Base-by-base conservation (phyloP, 2,888 invertebrate genomes). In the Amphiduros pacificus region DNA sequence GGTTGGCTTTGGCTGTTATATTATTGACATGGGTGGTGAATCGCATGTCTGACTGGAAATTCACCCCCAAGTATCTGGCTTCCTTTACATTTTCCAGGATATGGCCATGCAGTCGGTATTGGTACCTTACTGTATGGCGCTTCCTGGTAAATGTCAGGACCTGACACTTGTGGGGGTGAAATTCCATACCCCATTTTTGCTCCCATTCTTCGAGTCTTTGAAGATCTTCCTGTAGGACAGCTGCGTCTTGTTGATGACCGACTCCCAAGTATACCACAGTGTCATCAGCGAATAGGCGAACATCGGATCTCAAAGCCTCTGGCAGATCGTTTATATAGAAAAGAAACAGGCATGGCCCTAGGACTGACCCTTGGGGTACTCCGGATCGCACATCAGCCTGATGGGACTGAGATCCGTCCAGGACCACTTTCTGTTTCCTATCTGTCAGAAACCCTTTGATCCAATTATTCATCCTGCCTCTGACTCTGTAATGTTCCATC, bases 121-220 rank as follows among this genome's bases (percentile, higher is more conserved):
- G 20, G 9, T n/a, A 44, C 5, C 6, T 44, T 6, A 44, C 22
- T 4, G n/a, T 44, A 4, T 44, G n/a, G n/a, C 44, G n/a, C 22
- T 44, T 44, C n/a, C 44, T 44, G 5, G 9, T 44, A 22, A 44
- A 6, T n/a, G n/a, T 44, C n/a, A 44, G 4, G 44, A 22, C 22
- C 5, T 20, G 22, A 44, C 44, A 44, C n/a, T 44, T 44, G 6
- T 6, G 22, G 6, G 44, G 44, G n/a, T 44, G n/a, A 44, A 44
- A 44, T n/a, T 44, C 44, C 9, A 44, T 44, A 20, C 22, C 22
- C 44, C 44, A 44, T 44, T n/a, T 44, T 4, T 17, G 5, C 22
- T 44, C 44, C 44, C 44, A 44, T 36, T 9, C 17, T 44, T 44
- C 44, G n/a, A 44, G 44, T n/a, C n/a, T 44, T 44, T 44, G 44